These are phyloP conservation scores for Notarius quadriscutis DNA, from an alignment of 2,113 vertebrate species.

Conservation along the genomic window DNA sequence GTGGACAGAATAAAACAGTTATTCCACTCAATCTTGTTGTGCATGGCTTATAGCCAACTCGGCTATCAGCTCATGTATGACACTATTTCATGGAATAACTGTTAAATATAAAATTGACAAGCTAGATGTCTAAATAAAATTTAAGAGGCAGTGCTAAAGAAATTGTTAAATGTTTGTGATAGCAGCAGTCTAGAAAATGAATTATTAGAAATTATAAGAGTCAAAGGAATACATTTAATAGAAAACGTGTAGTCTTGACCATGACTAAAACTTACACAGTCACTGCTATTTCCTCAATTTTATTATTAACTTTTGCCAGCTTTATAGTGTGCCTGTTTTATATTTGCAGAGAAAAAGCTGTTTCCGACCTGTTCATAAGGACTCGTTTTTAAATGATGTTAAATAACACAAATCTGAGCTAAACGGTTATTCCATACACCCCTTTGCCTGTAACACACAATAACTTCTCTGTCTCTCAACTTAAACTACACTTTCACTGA, in stretches of 20 bases:
- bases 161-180: constrained; percentile 63
- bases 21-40: too few relatives aligned
- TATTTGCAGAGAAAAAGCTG: background rate
- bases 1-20: too few relatives aligned
- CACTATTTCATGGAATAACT: background rate
- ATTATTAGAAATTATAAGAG: constrained; percentile 39
- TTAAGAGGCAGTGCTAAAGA: constrained; percentile 7
- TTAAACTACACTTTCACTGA: constrained; percentile 52
- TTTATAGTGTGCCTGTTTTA: constrained; percentile 13
- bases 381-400: background rate
- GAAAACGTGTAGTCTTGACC: background rate
- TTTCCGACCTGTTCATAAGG: constrained; percentile 3
- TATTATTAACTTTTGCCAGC: constrained; percentile 1
- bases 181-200: constrained; percentile 55
- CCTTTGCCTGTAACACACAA: constrained; percentile 44
- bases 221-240: constrained; percentile 29
- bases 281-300: constrained; percentile 26
- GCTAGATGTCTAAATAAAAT: background rate
- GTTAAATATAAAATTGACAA: background rate
- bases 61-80: too few relatives aligned
- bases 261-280: background rate
- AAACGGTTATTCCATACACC: constrained; percentile 19
- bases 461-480: constrained; percentile 46
- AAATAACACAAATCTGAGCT: constrained; percentile 9
- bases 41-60: too few relatives aligned